These are phyloP conservation scores for Gymnodraco acuticeps DNA, from an alignment of 2,797 vertebrate genomes.

Conservation along the genomic window DNA sequence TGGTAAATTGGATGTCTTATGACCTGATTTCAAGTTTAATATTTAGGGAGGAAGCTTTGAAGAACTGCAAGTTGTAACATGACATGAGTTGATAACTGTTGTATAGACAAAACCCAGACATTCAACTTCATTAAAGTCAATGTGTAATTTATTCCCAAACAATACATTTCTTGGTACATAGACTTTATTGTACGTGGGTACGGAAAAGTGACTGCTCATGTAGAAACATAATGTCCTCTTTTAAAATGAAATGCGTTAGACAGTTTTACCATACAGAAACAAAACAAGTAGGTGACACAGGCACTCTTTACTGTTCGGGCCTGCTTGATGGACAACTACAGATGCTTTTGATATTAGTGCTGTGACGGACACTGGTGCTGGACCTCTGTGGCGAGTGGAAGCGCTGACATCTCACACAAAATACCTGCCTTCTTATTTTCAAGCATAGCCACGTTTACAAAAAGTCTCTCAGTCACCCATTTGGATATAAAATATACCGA, in stretches of 20 bases:
- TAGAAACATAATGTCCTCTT: constrained; percentile 62
- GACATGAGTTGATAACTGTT: neutral
- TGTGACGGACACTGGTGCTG: constrained; percentile 39
- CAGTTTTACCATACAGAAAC: constrained; percentile 36
- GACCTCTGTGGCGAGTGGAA: constrained; percentile 43
- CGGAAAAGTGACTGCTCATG: constrained; percentile 65
- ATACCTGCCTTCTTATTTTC: constrained; percentile 10
- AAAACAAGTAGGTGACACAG: constrained; percentile 53
- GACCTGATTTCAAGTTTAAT: neutral
- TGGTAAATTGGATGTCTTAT: neutral
- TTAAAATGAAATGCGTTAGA: constrained; percentile 59
- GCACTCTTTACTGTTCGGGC: constrained; percentile 41
- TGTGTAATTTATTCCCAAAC: constrained; percentile 78
- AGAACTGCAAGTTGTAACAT: neutral
- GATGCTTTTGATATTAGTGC: constrained; percentile 46
- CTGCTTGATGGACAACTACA: constrained; percentile 54
- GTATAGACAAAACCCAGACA: constrained; percentile 13
- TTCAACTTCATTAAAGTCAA: constrained; percentile 53
- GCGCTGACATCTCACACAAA: constrained; percentile 23
- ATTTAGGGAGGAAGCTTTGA: neutral
- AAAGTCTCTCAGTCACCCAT: constrained; percentile 35
- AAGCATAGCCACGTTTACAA: constrained; percentile 22
- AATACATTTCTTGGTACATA: constrained; percentile 77
- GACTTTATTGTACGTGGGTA: constrained; percentile 67
- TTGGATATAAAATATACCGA: constrained; percentile 32